These are phyloP conservation scores for Hucho hucho DNA, from an alignment of 2,113 vertebrate genomes.

Conservation along the genomic window DNA sequence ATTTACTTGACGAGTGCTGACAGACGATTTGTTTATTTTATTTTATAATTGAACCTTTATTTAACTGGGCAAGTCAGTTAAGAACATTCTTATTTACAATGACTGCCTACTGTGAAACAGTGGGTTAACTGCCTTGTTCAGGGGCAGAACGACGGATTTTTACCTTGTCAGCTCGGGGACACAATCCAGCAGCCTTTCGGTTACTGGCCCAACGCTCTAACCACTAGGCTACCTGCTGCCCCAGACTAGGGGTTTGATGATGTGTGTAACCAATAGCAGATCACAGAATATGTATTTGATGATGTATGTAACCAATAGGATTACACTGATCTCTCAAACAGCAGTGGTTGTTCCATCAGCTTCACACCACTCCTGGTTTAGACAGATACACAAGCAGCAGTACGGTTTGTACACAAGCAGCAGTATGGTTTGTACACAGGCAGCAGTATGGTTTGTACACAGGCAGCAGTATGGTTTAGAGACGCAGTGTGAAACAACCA, in stretches of 20 bases:
- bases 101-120: too few relatives aligned
- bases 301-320: conserved; percentile 15
- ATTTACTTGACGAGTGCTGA: not conserved
- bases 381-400: conserved; percentile 7
- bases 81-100: too few relatives aligned
- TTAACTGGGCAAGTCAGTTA: too few relatives aligned
- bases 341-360: not conserved
- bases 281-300: not conserved
- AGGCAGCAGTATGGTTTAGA: conserved; percentile 26
- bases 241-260: not conserved
- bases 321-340: conserved; percentile 34
- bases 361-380: too few relatives aligned
- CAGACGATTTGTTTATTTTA: too few relatives aligned
- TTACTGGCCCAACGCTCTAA: too few relatives aligned
- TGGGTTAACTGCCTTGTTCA: too few relatives aligned
- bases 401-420: conserved; percentile 7
- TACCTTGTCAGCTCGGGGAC: too few relatives aligned
- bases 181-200: too few relatives aligned
- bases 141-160: too few relatives aligned
- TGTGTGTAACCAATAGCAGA: not conserved
- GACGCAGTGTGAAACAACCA: not conserved
- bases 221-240: too few relatives aligned
- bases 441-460: conserved; percentile 13
- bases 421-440: conserved; percentile 5
- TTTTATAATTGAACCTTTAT: too few relatives aligned